These are phyloP conservation scores for Macrotus californicus DNA, from an alignment of 2,113 vertebrate genomes.

Conservation along the genomic window DNA sequence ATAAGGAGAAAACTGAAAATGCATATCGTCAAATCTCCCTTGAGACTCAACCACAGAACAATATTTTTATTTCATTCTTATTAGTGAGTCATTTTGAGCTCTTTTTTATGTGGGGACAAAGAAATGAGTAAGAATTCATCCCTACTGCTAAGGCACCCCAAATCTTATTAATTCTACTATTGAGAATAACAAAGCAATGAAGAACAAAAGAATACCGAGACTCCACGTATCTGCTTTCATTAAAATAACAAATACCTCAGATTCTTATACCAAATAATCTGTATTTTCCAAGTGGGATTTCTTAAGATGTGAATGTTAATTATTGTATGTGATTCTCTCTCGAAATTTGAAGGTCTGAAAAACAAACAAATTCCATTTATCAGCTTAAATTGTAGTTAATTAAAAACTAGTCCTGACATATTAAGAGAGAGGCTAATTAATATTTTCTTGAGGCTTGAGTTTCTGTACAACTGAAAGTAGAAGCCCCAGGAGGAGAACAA, in stretches of 20 bases:
- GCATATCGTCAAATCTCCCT: constrained; percentile 8
- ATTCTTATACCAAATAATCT: neutral
- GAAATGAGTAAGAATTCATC: constrained; percentile 29
- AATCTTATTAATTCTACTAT: neutral
- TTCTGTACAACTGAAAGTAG: constrained; percentile 7
- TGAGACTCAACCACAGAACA: neutral
- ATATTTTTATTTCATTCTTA: constrained; percentile 26
- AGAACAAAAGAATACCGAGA: neutral
- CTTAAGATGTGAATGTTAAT: constrained; percentile 8
- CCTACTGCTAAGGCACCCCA: neutral
- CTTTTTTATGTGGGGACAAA: neutral
- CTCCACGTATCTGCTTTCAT: neutral
- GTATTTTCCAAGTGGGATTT: neutral
- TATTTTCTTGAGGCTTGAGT: constrained; percentile 5
- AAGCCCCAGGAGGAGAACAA: neutral
- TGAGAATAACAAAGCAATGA: neutral
- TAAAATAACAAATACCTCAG: constrained; percentile 17
- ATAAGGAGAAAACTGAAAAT: constrained; percentile 23
- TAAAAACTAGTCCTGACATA: constrained; percentile 14
- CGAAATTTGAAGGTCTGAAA: constrained; percentile 15
- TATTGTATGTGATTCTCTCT: neutral
- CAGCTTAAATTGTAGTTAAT: constrained; percentile 39
- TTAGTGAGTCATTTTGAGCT: constrained; percentile 33
- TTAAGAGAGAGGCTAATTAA: constrained; percentile 36
- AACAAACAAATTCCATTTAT: neutral